Conservation (phyloP, 2,888 invertebrate genomes). For the Ochropleura plecta region DNA sequence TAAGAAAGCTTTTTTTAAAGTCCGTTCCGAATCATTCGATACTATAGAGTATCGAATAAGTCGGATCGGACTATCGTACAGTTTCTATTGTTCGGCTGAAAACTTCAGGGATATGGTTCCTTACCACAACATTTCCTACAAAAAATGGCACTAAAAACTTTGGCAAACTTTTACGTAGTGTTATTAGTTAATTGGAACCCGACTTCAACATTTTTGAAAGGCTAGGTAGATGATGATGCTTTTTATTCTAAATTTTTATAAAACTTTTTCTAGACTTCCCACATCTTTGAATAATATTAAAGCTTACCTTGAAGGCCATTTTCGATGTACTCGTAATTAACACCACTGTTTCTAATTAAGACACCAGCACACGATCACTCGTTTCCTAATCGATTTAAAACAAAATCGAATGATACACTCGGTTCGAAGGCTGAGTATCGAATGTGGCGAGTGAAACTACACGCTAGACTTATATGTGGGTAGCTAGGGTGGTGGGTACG, state of each 20-base stretch:
- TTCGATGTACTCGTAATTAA: slow-evolving; percentile 62
- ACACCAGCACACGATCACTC: slow-evolving; percentile 67
- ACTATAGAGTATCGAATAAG: too few species aligned
- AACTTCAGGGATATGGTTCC: too few species aligned
- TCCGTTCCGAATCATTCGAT: too few species aligned
- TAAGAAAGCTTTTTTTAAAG: too few species aligned
- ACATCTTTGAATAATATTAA: not conserved
- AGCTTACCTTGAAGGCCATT: slow-evolving; percentile 83
- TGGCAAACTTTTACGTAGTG: too few species aligned
- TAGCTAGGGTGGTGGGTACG: slow-evolving; percentile 65
- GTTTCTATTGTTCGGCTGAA: too few species aligned
- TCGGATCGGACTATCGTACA: too few species aligned
- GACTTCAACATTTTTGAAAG: too few species aligned
- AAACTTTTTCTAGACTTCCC: not conserved
- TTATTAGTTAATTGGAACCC: too few species aligned
- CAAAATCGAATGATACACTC: slow-evolving; percentile 67
- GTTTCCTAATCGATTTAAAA: slow-evolving; percentile 45
- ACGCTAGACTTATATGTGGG: slow-evolving; percentile 78
- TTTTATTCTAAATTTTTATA: not conserved
- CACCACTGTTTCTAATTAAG: slow-evolving; percentile 65
- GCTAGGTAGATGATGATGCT: too few species aligned
- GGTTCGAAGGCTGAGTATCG: slow-evolving; percentile 72
- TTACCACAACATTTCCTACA: too few species aligned
- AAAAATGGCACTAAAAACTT: too few species aligned
- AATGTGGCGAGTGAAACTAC: slow-evolving; percentile 80